These are phyloP conservation scores for Corydoras maculifer DNA, from an alignment of 2,113 vertebrate genomes.

Conservation along the genomic window DNA sequence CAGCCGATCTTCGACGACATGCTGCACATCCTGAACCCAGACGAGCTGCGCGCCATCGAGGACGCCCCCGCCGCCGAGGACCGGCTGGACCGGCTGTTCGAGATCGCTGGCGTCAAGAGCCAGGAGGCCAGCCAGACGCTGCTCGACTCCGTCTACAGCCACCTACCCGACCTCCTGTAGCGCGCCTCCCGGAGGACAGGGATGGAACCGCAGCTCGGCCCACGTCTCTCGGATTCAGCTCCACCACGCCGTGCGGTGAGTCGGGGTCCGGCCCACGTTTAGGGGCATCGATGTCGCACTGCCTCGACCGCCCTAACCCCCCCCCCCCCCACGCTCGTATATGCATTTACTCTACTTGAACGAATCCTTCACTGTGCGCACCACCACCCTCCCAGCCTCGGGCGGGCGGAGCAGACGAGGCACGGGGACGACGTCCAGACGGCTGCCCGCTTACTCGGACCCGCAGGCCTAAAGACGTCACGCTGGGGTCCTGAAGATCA, in stretches of 20 bases:
- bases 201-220: slow-evolving; percentile 28
- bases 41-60: slow-evolving; percentile 87
- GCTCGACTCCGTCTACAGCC: slow-evolving; percentile 94
- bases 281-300: too few species aligned
- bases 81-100: slow-evolving; percentile 89
- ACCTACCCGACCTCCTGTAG: slow-evolving; percentile 89
- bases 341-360: not conserved
- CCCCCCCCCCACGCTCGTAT: not conserved
- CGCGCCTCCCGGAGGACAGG: not conserved
- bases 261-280: too few species aligned
- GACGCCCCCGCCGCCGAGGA: slow-evolving; percentile 87
- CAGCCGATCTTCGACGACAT: slow-evolving; percentile 97
- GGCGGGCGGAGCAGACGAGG: not conserved
- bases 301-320: not conserved
- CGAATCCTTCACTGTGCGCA: not conserved
- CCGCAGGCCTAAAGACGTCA: too few species aligned
- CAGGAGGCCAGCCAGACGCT: slow-evolving; percentile 97
- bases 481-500: too few species aligned
- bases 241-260: too few species aligned
- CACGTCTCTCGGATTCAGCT: not conserved
- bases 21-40: slow-evolving; percentile 91
- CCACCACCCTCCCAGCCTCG: not conserved
- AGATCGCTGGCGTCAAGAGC: slow-evolving; percentile 93
- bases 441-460: too few species aligned
- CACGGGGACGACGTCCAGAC: too few species aligned